A percentile compares a stretch with the other conserved stretches of the same genome.
Evolutionary conservation across 1,140 invertebrate species (phyloP).

Genomic region (Acromyrmex charruanus): DNA sequence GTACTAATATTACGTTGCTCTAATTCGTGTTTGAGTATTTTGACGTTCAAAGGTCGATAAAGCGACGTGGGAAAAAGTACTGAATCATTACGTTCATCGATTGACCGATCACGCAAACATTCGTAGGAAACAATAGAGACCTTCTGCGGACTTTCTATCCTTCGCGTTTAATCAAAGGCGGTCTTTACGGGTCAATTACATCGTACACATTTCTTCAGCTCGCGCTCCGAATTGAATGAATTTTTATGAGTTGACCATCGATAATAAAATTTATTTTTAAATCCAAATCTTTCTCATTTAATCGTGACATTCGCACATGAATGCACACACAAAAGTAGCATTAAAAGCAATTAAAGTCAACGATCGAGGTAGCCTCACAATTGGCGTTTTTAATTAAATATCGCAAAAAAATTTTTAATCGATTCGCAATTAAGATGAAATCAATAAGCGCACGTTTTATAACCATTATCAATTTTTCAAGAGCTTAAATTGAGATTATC

Average conservation of each 20-base stretch:
- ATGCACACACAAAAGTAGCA: not conserved
- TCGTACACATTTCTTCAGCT: not conserved
- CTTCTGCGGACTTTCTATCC: not conserved
- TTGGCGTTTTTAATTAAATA: conserved; percentile 22
- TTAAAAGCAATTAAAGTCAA: conserved; percentile 37
- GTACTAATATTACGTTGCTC: not conserved
- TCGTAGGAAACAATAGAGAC: conserved; percentile 27
- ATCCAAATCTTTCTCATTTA: conserved; percentile 17
- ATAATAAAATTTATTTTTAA: conserved; percentile 30
- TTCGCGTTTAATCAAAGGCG: not conserved
- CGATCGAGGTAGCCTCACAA: conserved; percentile 6
- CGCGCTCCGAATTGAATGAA: not conserved
- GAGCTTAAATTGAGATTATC: not conserved
- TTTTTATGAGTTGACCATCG: not conserved
- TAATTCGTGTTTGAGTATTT: conserved; percentile 18
- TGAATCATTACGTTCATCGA: conserved; percentile 27
- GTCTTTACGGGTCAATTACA: conserved; percentile 3
- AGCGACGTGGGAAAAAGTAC: conserved; percentile 25
- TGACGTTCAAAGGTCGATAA: conserved; percentile 48
- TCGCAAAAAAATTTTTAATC: conserved; percentile 9
- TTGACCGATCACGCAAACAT: conserved; percentile 40
- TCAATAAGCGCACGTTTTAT: conserved; percentile 33
- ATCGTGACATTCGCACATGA: conserved; percentile 14
- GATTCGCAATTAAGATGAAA: conserved; percentile 39
- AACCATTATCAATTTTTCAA: not conserved